These are phyloP conservation scores for Dermochelys coriacea DNA, from an alignment of 2,797 vertebrate species.

Conservation along the genomic window DNA sequence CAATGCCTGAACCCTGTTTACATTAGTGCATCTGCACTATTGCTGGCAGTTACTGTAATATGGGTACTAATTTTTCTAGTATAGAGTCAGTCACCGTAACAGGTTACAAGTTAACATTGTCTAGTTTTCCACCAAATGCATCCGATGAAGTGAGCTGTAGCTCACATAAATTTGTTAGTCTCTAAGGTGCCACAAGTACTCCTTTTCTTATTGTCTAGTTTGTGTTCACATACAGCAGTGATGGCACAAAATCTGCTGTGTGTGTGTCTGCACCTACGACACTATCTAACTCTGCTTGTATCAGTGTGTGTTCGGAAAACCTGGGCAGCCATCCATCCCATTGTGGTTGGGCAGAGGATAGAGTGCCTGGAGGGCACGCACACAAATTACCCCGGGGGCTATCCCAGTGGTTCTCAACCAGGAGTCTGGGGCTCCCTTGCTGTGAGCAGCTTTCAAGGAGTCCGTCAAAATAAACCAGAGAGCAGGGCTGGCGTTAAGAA, in stretches of 20 bases:
- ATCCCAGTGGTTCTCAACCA: too few relatives aligned
- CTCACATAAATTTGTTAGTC: too few relatives aligned
- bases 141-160: too few relatives aligned
- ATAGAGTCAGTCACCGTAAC: neutral
- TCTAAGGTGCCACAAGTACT: too few relatives aligned
- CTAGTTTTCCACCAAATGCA: too few relatives aligned
- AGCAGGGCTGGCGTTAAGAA: too few relatives aligned
- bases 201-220: fast-evolving
- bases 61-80: fast-evolving
- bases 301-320: neutral
- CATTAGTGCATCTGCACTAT: fast-evolving
- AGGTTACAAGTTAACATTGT: fast-evolving
- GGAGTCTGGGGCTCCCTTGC: too few relatives aligned
- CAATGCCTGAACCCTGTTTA: neutral
- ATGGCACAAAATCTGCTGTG: too few relatives aligned
- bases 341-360: fast-evolving
- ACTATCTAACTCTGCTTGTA: fast-evolving
- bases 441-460: too few relatives aligned
- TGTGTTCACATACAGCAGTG: neutral
- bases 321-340: fast-evolving
- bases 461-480: too few relatives aligned
- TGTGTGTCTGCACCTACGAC: neutral
- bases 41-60: neutral
- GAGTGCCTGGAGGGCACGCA: fast-evolving
- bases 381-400: neutral